Conservation (phyloP, 2,888 invertebrate genomes). For the Gymnocheta viridis region DNA sequence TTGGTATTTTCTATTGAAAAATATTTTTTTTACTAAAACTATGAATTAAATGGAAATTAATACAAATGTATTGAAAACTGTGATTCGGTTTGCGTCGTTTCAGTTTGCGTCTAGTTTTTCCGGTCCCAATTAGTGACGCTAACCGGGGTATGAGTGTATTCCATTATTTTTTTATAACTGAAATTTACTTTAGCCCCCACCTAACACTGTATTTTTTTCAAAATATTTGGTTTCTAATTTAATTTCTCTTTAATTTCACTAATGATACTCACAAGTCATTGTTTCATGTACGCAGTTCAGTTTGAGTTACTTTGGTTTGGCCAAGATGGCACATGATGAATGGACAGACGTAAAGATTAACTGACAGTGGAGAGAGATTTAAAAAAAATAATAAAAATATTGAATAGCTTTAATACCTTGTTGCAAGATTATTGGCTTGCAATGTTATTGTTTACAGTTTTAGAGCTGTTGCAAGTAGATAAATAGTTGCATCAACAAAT, state of each 20-base stretch:
- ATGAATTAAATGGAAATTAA: too few relatives aligned
- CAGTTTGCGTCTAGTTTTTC: too few relatives aligned
- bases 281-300: constrained; percentile 23
- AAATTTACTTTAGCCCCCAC: constrained; percentile 7
- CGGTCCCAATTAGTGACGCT: too few relatives aligned
- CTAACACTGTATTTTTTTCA: neutral
- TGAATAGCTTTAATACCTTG: neutral
- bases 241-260: constrained; percentile 68
- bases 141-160: too few relatives aligned
- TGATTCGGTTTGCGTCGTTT: too few relatives aligned
- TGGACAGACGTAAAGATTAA: neutral
- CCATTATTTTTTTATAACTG: neutral
- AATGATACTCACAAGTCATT: constrained; percentile 57
- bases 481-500: constrained; percentile 6
- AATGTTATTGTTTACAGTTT: neutral
- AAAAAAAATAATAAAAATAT: neutral
- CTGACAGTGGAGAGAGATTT: neutral
- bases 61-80: too few relatives aligned
- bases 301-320: neutral
- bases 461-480: neutral
- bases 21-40: too few relatives aligned
- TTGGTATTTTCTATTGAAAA: too few relatives aligned
- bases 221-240: constrained; percentile 16
- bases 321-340: neutral
- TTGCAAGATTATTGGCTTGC: neutral